These are phyloP conservation scores for Vanessa atalanta DNA, from an alignment of 1,140 invertebrate species.

Conservation along the genomic window DNA sequence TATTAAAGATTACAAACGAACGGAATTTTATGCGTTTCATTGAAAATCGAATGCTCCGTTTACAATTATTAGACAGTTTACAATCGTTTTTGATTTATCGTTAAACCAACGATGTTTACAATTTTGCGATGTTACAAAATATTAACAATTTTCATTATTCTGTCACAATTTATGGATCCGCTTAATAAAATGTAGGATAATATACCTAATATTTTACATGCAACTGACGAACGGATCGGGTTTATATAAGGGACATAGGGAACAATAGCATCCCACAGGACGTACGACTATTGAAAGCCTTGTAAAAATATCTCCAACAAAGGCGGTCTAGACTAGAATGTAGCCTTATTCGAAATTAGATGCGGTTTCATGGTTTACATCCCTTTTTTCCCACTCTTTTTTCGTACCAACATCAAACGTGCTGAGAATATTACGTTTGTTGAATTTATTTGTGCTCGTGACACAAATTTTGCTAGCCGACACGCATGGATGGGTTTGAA, in stretches of 20 bases:
- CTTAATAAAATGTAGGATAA: constrained; percentile 16
- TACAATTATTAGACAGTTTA: too few relatives aligned
- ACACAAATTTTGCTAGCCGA: constrained; percentile 16
- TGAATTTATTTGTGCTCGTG: constrained; percentile 17
- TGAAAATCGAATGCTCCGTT: too few relatives aligned
- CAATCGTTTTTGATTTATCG: too few relatives aligned
- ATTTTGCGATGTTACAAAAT: too few relatives aligned
- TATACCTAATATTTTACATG: constrained; percentile 20
- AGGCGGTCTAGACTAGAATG: constrained; percentile 60
- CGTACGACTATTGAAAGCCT: constrained; percentile 55
- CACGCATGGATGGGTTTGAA: constrained; percentile 2
- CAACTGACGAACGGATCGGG: constrained; percentile 18
- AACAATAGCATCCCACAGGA: constrained; percentile 62
- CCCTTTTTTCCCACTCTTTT: constrained; percentile 11
- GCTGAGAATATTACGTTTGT: constrained; percentile 3
- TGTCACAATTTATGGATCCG: not conserved
- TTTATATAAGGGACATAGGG: constrained; percentile 28
- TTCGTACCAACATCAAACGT: constrained; percentile 13
- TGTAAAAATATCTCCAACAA: constrained; percentile 65
- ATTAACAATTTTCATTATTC: not conserved
- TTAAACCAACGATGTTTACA: too few relatives aligned
- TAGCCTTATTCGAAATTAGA: constrained; percentile 58
- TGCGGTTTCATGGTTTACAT: constrained; percentile 41
- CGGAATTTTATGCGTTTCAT: too few relatives aligned
- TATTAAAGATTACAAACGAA: too few relatives aligned